These are phyloP conservation scores for Lophotis ruficrista DNA, from an alignment of 2,113 vertebrate species.

Conservation along the genomic window DNA sequence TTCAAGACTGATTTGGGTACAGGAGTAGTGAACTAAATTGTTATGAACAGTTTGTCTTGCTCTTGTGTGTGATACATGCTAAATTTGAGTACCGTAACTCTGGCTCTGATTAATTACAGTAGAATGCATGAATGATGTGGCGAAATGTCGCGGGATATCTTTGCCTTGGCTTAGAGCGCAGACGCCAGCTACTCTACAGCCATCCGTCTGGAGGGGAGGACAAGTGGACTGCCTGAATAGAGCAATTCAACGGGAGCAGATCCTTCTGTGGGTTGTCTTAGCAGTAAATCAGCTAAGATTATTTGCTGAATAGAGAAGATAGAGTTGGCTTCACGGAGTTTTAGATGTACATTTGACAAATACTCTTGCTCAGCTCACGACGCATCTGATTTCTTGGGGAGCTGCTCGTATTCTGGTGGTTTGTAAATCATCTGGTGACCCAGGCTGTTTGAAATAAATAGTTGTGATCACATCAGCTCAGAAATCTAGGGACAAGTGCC, in stretches of 20 bases:
- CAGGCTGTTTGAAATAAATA: neutral
- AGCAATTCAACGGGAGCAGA: neutral
- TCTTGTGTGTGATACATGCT: neutral
- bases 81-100: neutral
- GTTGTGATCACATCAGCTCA: neutral
- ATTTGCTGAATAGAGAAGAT: neutral
- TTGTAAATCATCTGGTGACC: neutral
- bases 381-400: neutral
- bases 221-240: neutral
- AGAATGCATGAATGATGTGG: slow-evolving; percentile 20
- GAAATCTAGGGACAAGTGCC: neutral
- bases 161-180: slow-evolving; percentile 49
- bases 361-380: neutral
- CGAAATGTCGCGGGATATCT: slow-evolving; percentile 12
- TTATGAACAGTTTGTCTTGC: neutral
- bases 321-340: neutral
- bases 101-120: slow-evolving; percentile 71
- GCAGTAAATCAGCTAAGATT: neutral
- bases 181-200: neutral
- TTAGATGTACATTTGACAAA: neutral
- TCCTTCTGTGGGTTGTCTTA: neutral
- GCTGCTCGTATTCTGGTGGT: neutral
- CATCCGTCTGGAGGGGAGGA: neutral
- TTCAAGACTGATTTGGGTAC: neutral
- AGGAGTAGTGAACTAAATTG: neutral